Percentiles rank a stretch among this genome's conserved stretches.
Evolutionary conservation across 1,140 invertebrate species (phyloP).

Genomic region (Pristionchus pacificus): DNA sequence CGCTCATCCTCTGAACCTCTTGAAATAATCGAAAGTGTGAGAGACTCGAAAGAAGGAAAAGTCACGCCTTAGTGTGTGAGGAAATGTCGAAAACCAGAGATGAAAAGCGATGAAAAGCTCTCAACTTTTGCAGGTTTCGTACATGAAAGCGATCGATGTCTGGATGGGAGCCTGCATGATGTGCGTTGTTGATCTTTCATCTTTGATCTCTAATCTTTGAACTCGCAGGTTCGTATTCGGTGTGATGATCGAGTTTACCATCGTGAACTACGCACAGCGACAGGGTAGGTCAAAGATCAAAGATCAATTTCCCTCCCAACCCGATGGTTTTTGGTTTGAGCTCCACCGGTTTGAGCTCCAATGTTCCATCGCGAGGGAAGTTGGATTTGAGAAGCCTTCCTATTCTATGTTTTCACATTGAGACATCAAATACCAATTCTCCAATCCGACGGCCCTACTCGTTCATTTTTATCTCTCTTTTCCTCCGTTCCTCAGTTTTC

Average conservation of each 20-base stretch:
- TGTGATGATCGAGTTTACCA: slow-evolving; percentile 46
- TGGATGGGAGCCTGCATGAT: slow-evolving; percentile 64
- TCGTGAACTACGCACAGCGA: slow-evolving; percentile 42
- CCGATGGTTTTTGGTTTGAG: too few relatives aligned
- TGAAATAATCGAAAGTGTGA: not conserved
- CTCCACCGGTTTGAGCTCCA: not conserved
- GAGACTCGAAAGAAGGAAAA: not conserved
- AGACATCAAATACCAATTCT: slow-evolving; percentile 13
- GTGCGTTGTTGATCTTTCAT: slow-evolving; percentile 55
- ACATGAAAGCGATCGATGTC: slow-evolving; percentile 63
- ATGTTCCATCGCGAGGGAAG: not conserved
- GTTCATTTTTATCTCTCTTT: not conserved
- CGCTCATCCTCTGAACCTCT: too few relatives aligned
- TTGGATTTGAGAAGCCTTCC: slow-evolving; percentile 14
- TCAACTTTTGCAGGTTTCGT: slow-evolving; percentile 36
- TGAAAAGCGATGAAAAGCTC: slow-evolving; percentile 22
- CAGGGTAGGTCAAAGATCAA: slow-evolving; percentile 34
- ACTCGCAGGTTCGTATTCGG: slow-evolving; percentile 42
- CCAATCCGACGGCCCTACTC: too few relatives aligned
- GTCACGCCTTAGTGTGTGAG: not conserved
- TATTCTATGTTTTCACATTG: slow-evolving; percentile 18
- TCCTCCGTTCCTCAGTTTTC: not conserved
- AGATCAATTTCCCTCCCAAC: not conserved
- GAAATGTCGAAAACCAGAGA: slow-evolving; percentile 25
- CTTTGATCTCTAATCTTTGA: too few relatives aligned